Base-by-base conservation (phyloP, 2,888 invertebrate genomes). In the Ormyrus nitidulus region DNA sequence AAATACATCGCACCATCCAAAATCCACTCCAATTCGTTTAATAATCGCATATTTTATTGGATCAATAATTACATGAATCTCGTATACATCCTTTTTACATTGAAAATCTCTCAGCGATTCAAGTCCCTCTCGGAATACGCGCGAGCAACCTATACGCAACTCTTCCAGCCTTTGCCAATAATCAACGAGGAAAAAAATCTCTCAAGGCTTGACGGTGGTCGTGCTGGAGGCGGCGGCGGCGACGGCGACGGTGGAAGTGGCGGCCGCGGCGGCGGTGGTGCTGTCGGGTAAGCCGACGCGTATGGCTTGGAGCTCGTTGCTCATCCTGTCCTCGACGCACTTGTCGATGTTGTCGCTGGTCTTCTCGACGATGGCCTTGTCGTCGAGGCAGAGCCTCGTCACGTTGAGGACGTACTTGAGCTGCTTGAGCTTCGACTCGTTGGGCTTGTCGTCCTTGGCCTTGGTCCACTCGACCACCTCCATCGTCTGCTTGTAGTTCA, bases 241-340 rank as follows among this genome's bases (percentile, higher is more conserved):
- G 19, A 2, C 19, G 19, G 19, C 19, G 19, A 19, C 19, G 19
- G 19, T 19, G 19, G 19, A 19, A 2, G 19, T 19, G 19, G 19
- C 19, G 19, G 19, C 19, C 2, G 19, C 19, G 19, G 19, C 19
- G 19, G 1, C 19, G 19, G 19, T 19, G 19, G 19, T 19, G 19
- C 19, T 19, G 19, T 2, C 19, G 19, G 19, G 19, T 1, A 19
- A 19, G 19, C 19, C 19, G 19, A 19, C 19, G 19, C 19, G 19
- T 0, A 19, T 2, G 19, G 19, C 19, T 19, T 19, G 19, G 13
- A 81, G n/a, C 53, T 75, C 79, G 10, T 71, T 34, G 70, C 59
- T 72, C 69, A 81, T 62, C 51, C 54, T 72, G 5, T 82, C 73
- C 34, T 81, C 82, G 51, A 78, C 80, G 68, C 82, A 81, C 58